phyloP scores from a whole-genome alignment of 2,888 invertebrate species.

The Leptopilina myrica region DNA sequence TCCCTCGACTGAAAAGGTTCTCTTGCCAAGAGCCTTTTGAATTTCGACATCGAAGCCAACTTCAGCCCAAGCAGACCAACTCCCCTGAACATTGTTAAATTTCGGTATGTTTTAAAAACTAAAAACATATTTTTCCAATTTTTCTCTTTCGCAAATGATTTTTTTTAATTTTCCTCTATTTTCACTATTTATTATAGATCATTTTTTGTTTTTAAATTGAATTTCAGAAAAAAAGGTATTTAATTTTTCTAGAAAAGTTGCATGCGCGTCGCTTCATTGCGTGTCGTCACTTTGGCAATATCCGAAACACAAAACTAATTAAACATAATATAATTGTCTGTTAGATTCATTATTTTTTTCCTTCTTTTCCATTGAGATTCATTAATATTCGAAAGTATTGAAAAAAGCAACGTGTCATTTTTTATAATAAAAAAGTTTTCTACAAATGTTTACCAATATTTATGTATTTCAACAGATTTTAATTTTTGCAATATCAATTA shows the following conservation, averaged over 20 bases:
- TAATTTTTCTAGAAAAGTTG: not conserved
- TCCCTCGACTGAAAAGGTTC: not conserved
- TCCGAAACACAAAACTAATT: not conserved
- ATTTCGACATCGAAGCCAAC: conserved; percentile 8
- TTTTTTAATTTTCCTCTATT: not conserved
- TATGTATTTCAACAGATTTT: too few relatives aligned
- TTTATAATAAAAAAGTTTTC: too few relatives aligned
- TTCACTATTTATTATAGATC: not conserved
- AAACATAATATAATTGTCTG: not conserved
- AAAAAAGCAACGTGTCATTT: too few relatives aligned
- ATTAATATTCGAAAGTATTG: too few relatives aligned
- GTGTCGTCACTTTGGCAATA: not conserved
- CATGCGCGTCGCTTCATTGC: not conserved
- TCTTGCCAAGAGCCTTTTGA: not conserved
- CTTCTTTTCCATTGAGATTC: too few relatives aligned
- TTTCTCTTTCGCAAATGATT: not conserved
- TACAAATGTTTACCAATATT: too few relatives aligned
- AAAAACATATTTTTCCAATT: not conserved
- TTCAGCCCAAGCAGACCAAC: not conserved
- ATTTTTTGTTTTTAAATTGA: not conserved
- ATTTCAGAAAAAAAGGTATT: not conserved
- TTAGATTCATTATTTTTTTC: not conserved
- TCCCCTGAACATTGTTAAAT: not conserved
- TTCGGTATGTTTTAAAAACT: not conserved
- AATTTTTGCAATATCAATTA: too few relatives aligned